Evolutionary conservation across 2,113 vertebrate genomes (phyloP).

Genomic region (Boleophthalmus pectinirostris): DNA sequence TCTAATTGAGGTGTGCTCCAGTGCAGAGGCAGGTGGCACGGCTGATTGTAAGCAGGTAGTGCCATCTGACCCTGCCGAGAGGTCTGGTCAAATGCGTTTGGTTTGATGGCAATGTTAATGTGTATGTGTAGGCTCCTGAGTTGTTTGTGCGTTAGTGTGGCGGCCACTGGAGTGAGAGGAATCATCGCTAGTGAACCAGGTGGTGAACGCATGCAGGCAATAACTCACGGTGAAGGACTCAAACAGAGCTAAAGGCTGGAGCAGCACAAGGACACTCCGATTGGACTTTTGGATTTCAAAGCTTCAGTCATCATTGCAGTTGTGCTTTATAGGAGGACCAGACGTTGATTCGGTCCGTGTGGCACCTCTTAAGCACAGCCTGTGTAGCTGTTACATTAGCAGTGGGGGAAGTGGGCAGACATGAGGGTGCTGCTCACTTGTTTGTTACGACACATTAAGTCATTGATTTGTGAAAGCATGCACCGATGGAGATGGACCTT

Average conservation of each 20-base stretch:
- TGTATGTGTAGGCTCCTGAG: constrained; percentile 13
- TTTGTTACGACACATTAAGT: constrained; percentile 80
- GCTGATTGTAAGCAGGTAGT: constrained; percentile 28
- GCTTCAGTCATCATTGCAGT: background rate
- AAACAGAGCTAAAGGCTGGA: constrained; percentile 36
- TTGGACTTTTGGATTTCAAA: constrained; percentile 21
- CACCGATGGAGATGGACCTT: constrained; percentile 72
- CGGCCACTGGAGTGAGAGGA: constrained; percentile 59
- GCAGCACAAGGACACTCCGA: constrained; percentile 17
- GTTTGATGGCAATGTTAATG: background rate
- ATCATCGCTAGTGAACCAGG: constrained; percentile 68
- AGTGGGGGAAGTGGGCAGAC: constrained; percentile 32
- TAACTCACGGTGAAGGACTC: constrained; percentile 60
- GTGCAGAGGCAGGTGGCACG: constrained; percentile 31
- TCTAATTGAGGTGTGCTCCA: constrained; percentile 7
- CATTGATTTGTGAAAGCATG: constrained; percentile 78
- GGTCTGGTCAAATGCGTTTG: constrained; percentile 22
- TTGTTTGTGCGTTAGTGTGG: constrained; percentile 35
- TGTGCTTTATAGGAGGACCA: background rate
- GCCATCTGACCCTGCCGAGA: constrained; percentile 57
- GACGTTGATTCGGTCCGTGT: constrained; percentile 1
- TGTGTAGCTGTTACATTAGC: constrained; percentile 19
- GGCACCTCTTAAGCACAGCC: constrained; percentile 2
- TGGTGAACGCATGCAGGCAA: constrained; percentile 63
- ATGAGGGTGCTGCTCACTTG: constrained; percentile 71